A percentile compares a stretch with the other conserved stretches of the same genome.
phyloP scores from a whole-genome alignment of 1,140 invertebrate species.

The Drosophila sproati region DNA sequence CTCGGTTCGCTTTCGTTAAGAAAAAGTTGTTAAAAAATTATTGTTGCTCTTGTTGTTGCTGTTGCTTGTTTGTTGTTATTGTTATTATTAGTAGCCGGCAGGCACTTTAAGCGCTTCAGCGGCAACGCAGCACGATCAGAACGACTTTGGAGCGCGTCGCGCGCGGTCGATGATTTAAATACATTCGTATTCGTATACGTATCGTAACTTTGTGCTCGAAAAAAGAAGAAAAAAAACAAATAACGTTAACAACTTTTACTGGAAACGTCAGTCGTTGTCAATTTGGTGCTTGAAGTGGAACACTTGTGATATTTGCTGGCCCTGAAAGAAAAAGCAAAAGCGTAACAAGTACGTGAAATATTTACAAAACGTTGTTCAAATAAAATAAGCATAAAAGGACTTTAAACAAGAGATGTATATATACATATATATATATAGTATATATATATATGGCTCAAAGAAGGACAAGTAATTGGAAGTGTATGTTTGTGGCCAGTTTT shows the following conservation, averaged over 20 bases:
- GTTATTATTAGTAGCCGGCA: conserved; percentile 39
- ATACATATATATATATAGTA: background rate
- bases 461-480: background rate
- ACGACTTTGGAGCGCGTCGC: conserved; percentile 78
- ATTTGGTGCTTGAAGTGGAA: conserved; percentile 33
- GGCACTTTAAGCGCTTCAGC: conserved; percentile 71
- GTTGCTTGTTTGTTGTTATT: conserved; percentile 44
- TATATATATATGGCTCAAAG: background rate
- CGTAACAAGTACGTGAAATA: conserved; percentile 51
- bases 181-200: background rate
- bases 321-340: background rate
- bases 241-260: conserved; percentile 26
- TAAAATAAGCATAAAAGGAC: conserved; percentile 2
- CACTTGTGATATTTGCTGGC: conserved; percentile 6
- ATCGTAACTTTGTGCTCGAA: background rate
- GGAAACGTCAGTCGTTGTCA: conserved; percentile 5
- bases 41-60: conserved; percentile 27
- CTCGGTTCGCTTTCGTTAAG: conserved; percentile 59
- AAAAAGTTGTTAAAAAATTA: conserved; percentile 78
- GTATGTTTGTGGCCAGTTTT: background rate
- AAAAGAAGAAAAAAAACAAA: background rate
- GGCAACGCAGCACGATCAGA: conserved; percentile 70
- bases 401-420: background rate
- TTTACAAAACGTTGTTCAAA: background rate
- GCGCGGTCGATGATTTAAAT: conserved; percentile 64